A percentile compares a stretch with the other conserved stretches of the same genome.
These are phyloP conservation scores for Apocheima hispidaria DNA, from an alignment of 2,888 invertebrate genomes.

Conservation along the genomic window DNA sequence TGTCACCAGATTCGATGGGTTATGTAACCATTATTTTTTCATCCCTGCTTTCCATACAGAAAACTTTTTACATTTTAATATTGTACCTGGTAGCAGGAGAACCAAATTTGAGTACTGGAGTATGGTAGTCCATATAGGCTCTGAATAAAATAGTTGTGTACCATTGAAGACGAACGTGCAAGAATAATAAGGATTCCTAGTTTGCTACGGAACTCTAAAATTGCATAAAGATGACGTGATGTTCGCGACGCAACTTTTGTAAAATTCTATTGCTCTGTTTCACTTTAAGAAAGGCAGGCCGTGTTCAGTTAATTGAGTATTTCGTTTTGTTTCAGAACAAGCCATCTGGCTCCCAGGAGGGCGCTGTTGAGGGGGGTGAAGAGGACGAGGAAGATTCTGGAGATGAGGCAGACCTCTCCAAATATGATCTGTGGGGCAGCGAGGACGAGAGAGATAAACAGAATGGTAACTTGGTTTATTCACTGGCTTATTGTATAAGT, in stretches of 20 bases:
- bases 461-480: constrained; percentile 21
- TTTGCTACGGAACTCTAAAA: no score
- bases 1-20: no score
- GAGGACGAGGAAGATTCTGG: constrained; percentile 88
- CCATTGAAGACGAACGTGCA: no score
- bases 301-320: constrained; percentile 12
- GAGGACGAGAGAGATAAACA: constrained; percentile 76
- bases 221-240: neutral
- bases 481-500: no score
- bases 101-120: no score
- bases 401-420: constrained; percentile 90
- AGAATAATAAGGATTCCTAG: no score
- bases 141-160: no score
- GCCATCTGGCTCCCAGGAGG: constrained; percentile 67
- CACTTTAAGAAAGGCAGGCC: neutral
- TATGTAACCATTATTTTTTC: no score
- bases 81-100: no score
- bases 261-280: neutral
- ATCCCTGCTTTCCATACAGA: no score
- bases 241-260: neutral
- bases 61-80: no score
- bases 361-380: constrained; percentile 70
- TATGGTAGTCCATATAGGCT: no score
- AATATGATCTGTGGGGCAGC: constrained; percentile 92
- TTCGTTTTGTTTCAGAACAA: constrained; percentile 72